Evolutionary conservation across 2,113 vertebrate genomes (phyloP).

Genomic region (Panthera leo): DNA sequence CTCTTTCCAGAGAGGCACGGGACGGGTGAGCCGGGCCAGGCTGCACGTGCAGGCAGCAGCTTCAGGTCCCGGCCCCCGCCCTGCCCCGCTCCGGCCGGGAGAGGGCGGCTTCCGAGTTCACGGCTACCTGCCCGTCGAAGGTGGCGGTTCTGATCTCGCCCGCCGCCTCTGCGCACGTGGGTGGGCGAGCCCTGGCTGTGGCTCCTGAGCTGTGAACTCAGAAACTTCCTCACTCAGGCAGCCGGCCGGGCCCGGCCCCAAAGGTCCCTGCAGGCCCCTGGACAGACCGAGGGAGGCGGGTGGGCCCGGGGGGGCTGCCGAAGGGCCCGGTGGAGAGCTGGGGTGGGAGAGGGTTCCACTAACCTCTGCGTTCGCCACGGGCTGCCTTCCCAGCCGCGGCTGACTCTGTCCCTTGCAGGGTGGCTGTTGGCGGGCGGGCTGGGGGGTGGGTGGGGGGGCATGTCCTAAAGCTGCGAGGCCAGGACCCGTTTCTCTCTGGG

Average conservation of each 20-base stretch:
- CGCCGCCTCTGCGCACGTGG: background rate
- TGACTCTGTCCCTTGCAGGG: no score
- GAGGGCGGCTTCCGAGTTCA: no score
- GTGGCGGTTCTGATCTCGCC: background rate
- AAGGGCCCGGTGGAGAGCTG: background rate
- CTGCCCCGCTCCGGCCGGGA: background rate
- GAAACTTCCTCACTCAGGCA: background rate
- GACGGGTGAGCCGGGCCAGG: background rate
- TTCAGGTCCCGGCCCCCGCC: accelerated
- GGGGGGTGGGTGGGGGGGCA: accelerated
- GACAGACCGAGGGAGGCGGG: background rate
- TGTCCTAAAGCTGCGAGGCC: background rate
- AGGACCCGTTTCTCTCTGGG: background rate
- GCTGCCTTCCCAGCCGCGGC: background rate
- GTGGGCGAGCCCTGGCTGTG: background rate
- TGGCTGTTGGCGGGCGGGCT: background rate
- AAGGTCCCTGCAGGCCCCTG: background rate
- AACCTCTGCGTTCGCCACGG: accelerated
- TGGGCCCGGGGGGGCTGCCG: background rate
- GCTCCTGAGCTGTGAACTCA: background rate
- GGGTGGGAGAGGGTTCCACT: background rate
- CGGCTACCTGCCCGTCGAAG: background rate
- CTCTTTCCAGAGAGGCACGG: no score
- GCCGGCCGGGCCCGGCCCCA: background rate
- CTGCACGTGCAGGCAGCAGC: background rate